Evolutionary conservation across 2,113 vertebrate genomes (phyloP).

Genomic region (Chloebia gouldiae): DNA sequence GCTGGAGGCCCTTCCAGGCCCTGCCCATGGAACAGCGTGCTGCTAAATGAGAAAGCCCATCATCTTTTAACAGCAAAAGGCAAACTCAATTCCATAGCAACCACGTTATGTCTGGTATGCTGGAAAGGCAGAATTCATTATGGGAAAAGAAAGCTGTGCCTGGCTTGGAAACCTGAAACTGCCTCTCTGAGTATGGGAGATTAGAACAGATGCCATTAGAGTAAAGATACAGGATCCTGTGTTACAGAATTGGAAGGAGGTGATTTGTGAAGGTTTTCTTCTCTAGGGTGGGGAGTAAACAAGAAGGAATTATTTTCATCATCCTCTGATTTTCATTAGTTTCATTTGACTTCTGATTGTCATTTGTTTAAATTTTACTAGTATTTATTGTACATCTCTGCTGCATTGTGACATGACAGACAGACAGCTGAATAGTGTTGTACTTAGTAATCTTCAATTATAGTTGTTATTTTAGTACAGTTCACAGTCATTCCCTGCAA

Average conservation of each 20-base stretch:
- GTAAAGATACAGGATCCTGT: neutral
- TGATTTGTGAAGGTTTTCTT: neutral
- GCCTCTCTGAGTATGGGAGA: neutral
- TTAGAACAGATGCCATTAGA: neutral
- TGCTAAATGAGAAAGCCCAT: neutral
- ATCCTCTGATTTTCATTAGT: neutral
- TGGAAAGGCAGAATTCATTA: neutral
- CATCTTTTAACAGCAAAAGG: neutral
- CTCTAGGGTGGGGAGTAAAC: neutral
- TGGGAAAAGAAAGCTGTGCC: neutral
- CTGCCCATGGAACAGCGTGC: neutral
- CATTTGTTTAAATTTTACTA: neutral
- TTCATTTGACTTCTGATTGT: neutral
- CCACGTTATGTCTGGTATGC: neutral
- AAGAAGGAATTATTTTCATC: neutral
- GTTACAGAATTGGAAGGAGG: neutral
- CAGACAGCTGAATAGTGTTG: neutral
- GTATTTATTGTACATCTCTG: neutral
- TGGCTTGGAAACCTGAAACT: conserved; percentile 1
- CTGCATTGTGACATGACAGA: neutral
- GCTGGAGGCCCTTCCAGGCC: neutral
- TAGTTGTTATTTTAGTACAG: neutral
- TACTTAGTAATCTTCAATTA: neutral
- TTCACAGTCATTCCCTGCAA: neutral
- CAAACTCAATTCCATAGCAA: conserved; percentile 24